Percentiles rank a stretch among this genome's conserved stretches.
These are phyloP conservation scores for Acleris sparsana DNA, from an alignment of 2,888 invertebrate genomes.

Conservation along the genomic window DNA sequence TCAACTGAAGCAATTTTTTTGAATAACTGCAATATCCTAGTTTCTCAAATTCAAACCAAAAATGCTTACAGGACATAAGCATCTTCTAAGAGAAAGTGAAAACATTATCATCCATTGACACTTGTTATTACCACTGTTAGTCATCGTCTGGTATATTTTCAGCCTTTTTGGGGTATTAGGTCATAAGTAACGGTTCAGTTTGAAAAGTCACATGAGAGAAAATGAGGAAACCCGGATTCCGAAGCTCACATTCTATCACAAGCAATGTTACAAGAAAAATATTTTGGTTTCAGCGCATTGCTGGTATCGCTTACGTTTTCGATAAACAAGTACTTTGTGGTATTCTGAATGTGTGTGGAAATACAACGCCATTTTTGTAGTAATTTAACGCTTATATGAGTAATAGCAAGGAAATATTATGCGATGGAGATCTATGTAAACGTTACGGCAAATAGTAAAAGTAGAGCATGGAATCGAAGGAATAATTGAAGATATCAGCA, in stretches of 20 bases:
- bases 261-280: neutral
- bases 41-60: neutral
- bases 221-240: conserved; percentile 1
- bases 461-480: too few relatives aligned
- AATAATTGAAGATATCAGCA: too few relatives aligned
- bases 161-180: conserved; percentile 31
- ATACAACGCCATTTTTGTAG: too few relatives aligned
- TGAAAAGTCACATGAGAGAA: neutral
- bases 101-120: neutral
- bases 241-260: neutral
- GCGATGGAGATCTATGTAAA: too few relatives aligned
- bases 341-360: too few relatives aligned
- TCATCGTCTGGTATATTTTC: conserved; percentile 17
- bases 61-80: neutral
- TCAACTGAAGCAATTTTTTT: too few relatives aligned
- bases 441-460: too few relatives aligned
- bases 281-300: neutral
- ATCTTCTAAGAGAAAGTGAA: neutral
- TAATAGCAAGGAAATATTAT: too few relatives aligned
- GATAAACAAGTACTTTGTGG: too few relatives aligned
- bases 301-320: too few relatives aligned
- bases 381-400: too few relatives aligned
- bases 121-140: neutral
- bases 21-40: neutral
- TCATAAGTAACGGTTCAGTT: conserved; percentile 23